Evolutionary conservation across 2,797 vertebrate genomes (phyloP), one percentile per base, ranked within the genome.

Genomic region (Anguilla megastoma): DNA sequence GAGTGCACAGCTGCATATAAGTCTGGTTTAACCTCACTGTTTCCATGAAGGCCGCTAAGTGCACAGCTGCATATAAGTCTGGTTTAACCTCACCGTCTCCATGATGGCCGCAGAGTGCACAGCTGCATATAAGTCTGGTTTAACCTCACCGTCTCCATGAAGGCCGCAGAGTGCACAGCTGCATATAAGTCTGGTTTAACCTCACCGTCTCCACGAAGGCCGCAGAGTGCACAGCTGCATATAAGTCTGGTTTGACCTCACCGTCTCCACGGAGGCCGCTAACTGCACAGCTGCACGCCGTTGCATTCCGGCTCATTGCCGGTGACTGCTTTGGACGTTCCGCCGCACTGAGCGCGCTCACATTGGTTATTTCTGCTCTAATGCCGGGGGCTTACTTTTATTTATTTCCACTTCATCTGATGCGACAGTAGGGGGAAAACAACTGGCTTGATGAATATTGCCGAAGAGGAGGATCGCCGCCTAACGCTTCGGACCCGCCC

Each of bases 371-470:
- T 85, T 79, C 54, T 85, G 84, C 56, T 79, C n/a, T 56, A 18
- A 16, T 9, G 52, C 87, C 71, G 30, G 83, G 79, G 69, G 84
- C 85, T 48, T 41, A 54, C 52, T 60, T 76, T 45, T 63, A 71
- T 85, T 88, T 87, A 74, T 88, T 88, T 63, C 21, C 60, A 33
- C 85, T 88, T 85, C 85, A 88, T 58, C 87, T 85, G 74, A 84
- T 88, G 85, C 85, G 69, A 85, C 85, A 88, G 83, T 76, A 60
- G 87, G 71, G 24, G 71, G 24, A 85, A 85, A 85, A 85, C 85
- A 85, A 88, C 87, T 48, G 52, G 45, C 69, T 79, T 85, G 87
- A 85, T 88, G 87, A 88, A 88, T 85, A 63, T 84, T 88, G 14
- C 76, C 33, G 18, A 80, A 80, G 30, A 79, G 30, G 33, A 21